Conservation (phyloP, 2,888 invertebrate species). For the Pogonocherus hispidulus region DNA sequence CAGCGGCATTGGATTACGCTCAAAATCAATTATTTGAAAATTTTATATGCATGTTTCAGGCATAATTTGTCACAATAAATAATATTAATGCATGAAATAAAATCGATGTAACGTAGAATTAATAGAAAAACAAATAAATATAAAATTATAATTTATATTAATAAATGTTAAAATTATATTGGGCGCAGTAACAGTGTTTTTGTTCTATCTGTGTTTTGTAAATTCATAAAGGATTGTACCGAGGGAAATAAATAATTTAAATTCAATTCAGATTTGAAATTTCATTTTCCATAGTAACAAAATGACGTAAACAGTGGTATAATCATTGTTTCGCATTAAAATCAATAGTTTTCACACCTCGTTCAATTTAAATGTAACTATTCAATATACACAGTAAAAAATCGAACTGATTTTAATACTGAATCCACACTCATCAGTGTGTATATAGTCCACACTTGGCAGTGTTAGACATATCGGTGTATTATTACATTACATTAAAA, state of each 20-base stretch:
- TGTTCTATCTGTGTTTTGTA: neutral
- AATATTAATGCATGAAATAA: conserved; percentile 26
- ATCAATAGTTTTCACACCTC: neutral
- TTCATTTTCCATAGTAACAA: neutral
- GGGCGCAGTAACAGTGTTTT: neutral
- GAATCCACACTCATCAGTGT: too few species aligned
- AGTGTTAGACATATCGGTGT: too few species aligned
- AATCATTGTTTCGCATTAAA: neutral
- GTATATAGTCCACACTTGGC: too few species aligned
- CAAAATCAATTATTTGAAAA: conserved; percentile 38
- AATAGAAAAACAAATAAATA: conserved; percentile 24
- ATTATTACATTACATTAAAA: too few species aligned
- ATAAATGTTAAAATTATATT: neutral
- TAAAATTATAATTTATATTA: conserved; percentile 24
- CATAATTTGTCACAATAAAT: conserved; percentile 27
- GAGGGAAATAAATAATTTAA: conserved; percentile 12
- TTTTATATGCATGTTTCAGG: conserved; percentile 23
- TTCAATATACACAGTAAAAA: too few species aligned
- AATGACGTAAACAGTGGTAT: neutral
- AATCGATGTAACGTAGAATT: conserved; percentile 23
- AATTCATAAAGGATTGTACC: neutral
- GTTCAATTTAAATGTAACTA: too few species aligned
- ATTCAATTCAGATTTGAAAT: conserved; percentile 5
- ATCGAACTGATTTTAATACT: too few species aligned
- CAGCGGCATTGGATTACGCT: conserved; percentile 35